Evolutionary conservation across 2,888 invertebrate species (phyloP).

Genomic region (Pristionchus mayeri): DNA sequence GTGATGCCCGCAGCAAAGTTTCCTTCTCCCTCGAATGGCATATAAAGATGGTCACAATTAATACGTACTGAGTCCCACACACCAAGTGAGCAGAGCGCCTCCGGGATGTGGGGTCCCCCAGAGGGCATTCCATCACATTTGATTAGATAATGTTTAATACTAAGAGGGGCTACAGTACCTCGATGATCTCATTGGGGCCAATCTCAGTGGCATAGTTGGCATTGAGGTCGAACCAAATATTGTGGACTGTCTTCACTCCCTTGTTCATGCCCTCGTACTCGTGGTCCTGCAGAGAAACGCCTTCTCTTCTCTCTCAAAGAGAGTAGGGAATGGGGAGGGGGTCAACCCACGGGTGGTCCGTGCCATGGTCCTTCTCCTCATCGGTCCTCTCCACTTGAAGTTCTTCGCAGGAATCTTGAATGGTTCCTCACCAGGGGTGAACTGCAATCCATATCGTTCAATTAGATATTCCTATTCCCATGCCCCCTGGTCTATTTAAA

Average conservation of each 20-base stretch:
- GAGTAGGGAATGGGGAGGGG: too few species aligned
- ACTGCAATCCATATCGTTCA: too few species aligned
- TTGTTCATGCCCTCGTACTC: neutral
- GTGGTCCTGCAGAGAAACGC: neutral
- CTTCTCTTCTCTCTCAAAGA: too few species aligned
- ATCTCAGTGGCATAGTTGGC: slow-evolving; percentile 1
- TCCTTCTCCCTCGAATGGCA: too few species aligned
- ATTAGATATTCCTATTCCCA: neutral
- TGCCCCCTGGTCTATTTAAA: too few species aligned
- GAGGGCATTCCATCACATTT: neutral
- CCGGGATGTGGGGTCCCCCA: neutral
- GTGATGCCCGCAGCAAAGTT: too few species aligned
- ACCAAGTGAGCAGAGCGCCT: neutral
- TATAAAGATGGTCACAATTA: too few species aligned
- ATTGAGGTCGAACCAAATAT: neutral
- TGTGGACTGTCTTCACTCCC: neutral
- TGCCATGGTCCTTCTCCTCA: slow-evolving; percentile 12
- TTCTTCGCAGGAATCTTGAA: neutral
- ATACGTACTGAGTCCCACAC: neutral
- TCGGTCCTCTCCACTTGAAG: slow-evolving; percentile 6
- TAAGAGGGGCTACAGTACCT: neutral
- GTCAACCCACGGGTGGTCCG: neutral
- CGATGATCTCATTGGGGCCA: neutral
- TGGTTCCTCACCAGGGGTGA: neutral
- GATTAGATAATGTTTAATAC: neutral